Evolutionary conservation across 1,140 invertebrate genomes (phyloP).

Genomic region (Drosophila setifemur): DNA sequence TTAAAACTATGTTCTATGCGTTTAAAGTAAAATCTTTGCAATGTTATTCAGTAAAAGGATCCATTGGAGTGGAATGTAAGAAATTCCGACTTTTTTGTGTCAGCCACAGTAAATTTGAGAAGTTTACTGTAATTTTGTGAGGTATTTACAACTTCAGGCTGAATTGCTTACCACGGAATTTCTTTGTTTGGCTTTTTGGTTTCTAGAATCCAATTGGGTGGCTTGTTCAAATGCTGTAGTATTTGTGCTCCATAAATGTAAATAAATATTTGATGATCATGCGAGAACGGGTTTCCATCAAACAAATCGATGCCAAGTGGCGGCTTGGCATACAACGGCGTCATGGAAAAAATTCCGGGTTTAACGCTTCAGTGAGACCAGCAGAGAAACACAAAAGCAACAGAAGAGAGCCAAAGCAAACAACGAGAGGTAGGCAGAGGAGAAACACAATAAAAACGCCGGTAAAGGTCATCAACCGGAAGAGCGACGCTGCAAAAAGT

Average conservation of each 20-base stretch:
- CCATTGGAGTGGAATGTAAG: too few species aligned
- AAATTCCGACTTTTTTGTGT: too few species aligned
- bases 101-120: not conserved
- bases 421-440: slow-evolving; percentile 3
- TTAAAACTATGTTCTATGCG: too few species aligned
- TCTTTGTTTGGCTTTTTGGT: slow-evolving; percentile 20
- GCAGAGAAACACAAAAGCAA: slow-evolving; percentile 1
- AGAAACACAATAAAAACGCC: slow-evolving; percentile 75
- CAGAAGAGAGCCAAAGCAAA: slow-evolving; percentile 24
- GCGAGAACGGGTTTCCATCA: slow-evolving; percentile 20
- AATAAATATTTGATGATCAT: slow-evolving; percentile 35
- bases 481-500: slow-evolving; percentile 61
- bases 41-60: too few species aligned
- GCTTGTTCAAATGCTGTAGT: slow-evolving; percentile 19
- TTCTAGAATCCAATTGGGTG: not conserved
- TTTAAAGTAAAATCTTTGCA: too few species aligned
- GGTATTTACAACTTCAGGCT: slow-evolving; percentile 1
- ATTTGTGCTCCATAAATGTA: slow-evolving; percentile 26
- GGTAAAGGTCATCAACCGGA: slow-evolving; percentile 82
- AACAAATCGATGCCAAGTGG: slow-evolving; percentile 21
- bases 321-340: not conserved
- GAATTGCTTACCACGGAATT: slow-evolving; percentile 4
- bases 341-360: not conserved
- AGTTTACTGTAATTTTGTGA: not conserved
- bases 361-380: slow-evolving; percentile 15